A percentile compares a stretch with the other conserved stretches of the same genome.
Evolutionary conservation across 2,113 vertebrate genomes (phyloP).

Genomic region (Festucalex cinctus): DNA sequence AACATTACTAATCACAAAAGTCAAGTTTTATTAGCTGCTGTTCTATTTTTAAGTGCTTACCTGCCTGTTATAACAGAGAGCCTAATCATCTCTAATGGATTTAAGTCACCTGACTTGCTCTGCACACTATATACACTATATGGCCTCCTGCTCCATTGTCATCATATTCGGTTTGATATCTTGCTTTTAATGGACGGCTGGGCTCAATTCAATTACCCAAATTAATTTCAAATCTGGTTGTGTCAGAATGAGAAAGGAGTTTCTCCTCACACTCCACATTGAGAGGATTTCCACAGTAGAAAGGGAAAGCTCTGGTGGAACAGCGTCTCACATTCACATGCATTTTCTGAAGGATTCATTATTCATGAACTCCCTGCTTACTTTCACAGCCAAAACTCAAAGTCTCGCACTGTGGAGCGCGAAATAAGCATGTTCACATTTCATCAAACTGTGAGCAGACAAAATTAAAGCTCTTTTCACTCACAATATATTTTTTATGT

Average conservation of each 20-base stretch:
- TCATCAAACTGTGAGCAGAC: constrained; percentile 11
- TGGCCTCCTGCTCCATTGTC: not conserved
- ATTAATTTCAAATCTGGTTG: not conserved
- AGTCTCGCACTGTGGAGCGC: constrained; percentile 13
- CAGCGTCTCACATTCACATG: constrained; percentile 26
- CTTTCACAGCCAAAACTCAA: constrained; percentile 36
- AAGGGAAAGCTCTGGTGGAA: constrained; percentile 20
- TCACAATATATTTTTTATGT: constrained; percentile 18
- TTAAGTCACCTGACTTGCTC: not conserved
- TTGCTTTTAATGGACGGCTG: constrained; percentile 3
- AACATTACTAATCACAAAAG: not conserved
- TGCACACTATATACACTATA: not conserved
- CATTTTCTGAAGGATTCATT: constrained; percentile 47
- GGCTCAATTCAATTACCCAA: constrained; percentile 8
- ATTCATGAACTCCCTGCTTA: constrained; percentile 44
- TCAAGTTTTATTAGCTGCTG: not conserved
- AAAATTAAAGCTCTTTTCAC: constrained; percentile 13
- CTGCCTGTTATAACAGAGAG: not conserved
- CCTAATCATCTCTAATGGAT: not conserved
- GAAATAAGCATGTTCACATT: constrained; percentile 30
- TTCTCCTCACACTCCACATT: constrained; percentile 15
- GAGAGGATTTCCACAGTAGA: constrained; percentile 39
- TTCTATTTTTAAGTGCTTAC: constrained; percentile 1
- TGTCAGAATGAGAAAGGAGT: not conserved
- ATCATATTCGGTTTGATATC: not conserved